phyloP scores from a whole-genome alignment of 2,797 vertebrate species.

The Lagocephalus sceleratus region DNA sequence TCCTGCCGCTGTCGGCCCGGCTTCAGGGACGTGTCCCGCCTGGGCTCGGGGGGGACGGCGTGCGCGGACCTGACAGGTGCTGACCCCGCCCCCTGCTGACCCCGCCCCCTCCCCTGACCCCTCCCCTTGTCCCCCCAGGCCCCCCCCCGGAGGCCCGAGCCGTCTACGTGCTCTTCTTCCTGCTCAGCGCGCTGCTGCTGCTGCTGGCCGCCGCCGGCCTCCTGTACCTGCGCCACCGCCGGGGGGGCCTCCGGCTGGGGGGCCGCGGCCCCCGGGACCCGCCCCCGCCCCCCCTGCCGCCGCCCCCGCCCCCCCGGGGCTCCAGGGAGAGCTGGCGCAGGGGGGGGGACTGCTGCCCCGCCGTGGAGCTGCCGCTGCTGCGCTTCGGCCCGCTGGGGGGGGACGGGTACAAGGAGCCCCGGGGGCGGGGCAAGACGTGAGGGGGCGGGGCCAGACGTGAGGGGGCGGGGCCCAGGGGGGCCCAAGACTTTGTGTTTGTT shows the following conservation, averaged over 20 bases:
- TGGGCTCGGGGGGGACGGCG: constrained; percentile 52
- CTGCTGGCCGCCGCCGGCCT: constrained; percentile 46
- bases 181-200: constrained; percentile 65
- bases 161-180: constrained; percentile 70
- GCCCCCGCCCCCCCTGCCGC: constrained; percentile 43
- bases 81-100: too few species aligned
- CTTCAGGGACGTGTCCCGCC: constrained; percentile 57
- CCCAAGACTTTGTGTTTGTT: too few species aligned
- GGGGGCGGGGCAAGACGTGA: too few species aligned
- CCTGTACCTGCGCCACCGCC: constrained; percentile 65
- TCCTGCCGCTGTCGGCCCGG: constrained; percentile 68
- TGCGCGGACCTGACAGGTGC: constrained; percentile 63
- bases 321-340: constrained; percentile 46
- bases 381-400: constrained; percentile 62
- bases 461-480: too few species aligned
- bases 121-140: too few species aligned
- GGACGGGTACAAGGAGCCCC: too few species aligned
- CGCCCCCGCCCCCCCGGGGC: constrained; percentile 51
- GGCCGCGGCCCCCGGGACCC: constrained; percentile 31
- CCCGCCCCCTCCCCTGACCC: too few species aligned
- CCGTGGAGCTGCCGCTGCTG: constrained; percentile 65
- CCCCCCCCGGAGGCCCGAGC: constrained; percentile 48
- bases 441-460: too few species aligned
- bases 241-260: constrained; percentile 60
- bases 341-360: constrained; percentile 37